Percentiles rank a stretch among this genome's conserved stretches.
Evolutionary conservation across 30 jellyfish, hydroid and myxozoan genomes (phyloP).

Genomic region (Calvadosia cruxmelitensis): DNA sequence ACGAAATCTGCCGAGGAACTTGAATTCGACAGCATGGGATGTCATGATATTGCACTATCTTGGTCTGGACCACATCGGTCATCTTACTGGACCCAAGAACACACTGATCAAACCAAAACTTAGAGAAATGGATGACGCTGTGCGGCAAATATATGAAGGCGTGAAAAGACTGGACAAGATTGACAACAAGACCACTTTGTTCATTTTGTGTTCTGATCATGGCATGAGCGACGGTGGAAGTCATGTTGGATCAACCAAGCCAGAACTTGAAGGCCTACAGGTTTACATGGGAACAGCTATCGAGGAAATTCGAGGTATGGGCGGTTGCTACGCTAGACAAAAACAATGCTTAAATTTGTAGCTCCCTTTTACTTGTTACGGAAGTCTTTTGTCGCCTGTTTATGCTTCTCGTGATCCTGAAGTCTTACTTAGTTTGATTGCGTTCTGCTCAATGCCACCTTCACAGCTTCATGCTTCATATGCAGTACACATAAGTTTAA

Average conservation of each 20-base stretch:
- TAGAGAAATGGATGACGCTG: slow-evolving; percentile 58
- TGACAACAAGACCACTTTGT: slow-evolving; percentile 8
- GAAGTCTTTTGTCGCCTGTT: no score
- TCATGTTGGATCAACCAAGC: slow-evolving; percentile 78
- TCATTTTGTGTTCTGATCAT: slow-evolving; percentile 74
- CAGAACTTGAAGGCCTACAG: slow-evolving; percentile 13
- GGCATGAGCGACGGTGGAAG: slow-evolving; percentile 90
- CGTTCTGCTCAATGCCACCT: no score
- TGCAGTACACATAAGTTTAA: no score
- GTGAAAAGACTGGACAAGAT: slow-evolving; percentile 12
- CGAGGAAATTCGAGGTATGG: not conserved
- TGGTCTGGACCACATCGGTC: slow-evolving; percentile 94
- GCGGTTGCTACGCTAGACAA: no score
- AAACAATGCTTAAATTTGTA: no score
- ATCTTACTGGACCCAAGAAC: slow-evolving; percentile 59
- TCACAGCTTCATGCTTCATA: no score
- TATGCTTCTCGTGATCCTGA: no score
- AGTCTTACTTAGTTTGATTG: no score
- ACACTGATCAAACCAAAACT: slow-evolving; percentile 40
- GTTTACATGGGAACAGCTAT: not conserved
- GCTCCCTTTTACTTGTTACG: no score
- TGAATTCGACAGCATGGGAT: slow-evolving; percentile 50
- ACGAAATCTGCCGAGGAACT: slow-evolving; percentile 34
- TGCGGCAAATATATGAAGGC: slow-evolving; percentile 6
- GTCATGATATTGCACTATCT: slow-evolving; percentile 63